Evolutionary conservation across 1,140 invertebrate species (phyloP).

Genomic region (Cydia splendana): DNA sequence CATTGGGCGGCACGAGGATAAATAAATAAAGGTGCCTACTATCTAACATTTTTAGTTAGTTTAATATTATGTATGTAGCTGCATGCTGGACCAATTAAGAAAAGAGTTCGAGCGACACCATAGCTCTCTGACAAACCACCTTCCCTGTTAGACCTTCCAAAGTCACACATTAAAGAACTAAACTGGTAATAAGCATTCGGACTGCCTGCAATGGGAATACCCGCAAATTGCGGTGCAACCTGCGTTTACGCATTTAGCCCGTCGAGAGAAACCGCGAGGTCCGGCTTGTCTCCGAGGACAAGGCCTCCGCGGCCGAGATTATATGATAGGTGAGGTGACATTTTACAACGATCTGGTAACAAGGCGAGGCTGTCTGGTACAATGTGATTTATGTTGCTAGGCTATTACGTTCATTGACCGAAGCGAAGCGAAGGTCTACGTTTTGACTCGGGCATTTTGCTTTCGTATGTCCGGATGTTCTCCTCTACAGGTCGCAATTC

Average conservation of each 20-base stretch:
- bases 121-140: no score
- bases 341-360: constrained; percentile 10
- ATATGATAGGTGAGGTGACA: constrained; percentile 7
- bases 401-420: neutral
- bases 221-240: constrained; percentile 27
- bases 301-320: constrained; percentile 38
- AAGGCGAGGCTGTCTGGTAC: neutral
- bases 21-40: no score
- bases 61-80: no score
- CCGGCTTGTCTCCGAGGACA: constrained; percentile 46
- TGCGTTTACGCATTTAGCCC: constrained; percentile 38
- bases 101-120: no score
- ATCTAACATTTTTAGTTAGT: no score
- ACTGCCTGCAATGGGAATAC: neutral
- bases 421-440: no score
- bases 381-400: neutral
- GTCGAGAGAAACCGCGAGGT: constrained; percentile 45
- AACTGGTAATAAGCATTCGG: neutral
- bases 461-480: no score
- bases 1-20: no score
- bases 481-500: no score
- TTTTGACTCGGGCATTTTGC: no score
- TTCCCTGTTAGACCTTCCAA: neutral
- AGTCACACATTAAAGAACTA: neutral
- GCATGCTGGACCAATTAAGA: no score